Base-by-base conservation (phyloP, 2,797 vertebrate species). In the Etheostoma perlongum region DNA sequence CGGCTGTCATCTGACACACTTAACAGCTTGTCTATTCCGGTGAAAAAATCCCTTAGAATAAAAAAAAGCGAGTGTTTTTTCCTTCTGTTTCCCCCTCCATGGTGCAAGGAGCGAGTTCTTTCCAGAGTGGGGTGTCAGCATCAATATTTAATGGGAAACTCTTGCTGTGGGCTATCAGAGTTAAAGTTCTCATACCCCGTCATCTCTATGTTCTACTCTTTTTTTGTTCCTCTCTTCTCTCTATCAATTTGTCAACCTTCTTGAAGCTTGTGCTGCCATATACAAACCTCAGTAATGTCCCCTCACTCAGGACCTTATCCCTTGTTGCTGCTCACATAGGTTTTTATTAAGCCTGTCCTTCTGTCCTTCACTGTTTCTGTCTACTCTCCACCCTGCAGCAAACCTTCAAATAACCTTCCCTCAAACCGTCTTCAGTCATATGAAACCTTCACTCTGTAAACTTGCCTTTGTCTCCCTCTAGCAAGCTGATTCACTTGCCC, bases 111-210 rank as follows among this genome's bases (percentile, higher is more conserved):
- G 76, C 51, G 23, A 75, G 85, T 83, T 86, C 78, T 70, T 89
- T 81, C 83, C 76, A 87, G 79, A 88, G 74, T 79, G 78, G 72
- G 70, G 80, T 83, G 86, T 90, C 82, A 60, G 72, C 85, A 91
- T 93, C 78, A 92, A 92, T 93, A 90, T 92, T 93, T 92, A 91
- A 92, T 79, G 57, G 74, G 67, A 74, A 85, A 78, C 67, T 88
- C 77, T 84, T 69, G 86, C 80, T 75, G 67, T 86, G 79, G 88
- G 84, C 82, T 78, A 87, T 91, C 85, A 89, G 62, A 70, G 76
- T 83, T 85, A 67, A 81, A 85, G 75, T 91, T 87, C 80, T 69
- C 75, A 40, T 40, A 10, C 10, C 10, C 3, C 36, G 10, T 40
- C 53, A 55, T 88, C 65, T 60, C 64, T 58, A 18, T n/a, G 27